Conservation (phyloP, 2,888 invertebrate genomes). For the Patella pellucida region DNA sequence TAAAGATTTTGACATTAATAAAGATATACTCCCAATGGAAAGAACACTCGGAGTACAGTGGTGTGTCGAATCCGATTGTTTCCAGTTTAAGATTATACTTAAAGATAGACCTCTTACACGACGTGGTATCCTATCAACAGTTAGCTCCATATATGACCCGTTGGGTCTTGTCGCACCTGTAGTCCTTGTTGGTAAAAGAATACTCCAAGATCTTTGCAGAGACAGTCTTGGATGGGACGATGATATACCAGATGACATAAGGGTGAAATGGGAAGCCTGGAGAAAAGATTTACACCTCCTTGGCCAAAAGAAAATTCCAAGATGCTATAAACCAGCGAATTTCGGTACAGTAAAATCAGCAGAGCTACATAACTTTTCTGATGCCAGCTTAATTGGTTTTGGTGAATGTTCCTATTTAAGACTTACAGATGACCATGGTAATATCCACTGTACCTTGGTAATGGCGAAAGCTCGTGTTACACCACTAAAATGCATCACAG, state of each 20-base stretch:
- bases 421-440: constrained; percentile 3
- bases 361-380: constrained; percentile 25
- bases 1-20: constrained; percentile 1
- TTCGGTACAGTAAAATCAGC: neutral
- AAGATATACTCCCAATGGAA: constrained; percentile 8
- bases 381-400: constrained; percentile 14
- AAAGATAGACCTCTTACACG: constrained; percentile 10
- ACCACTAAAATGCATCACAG: constrained; percentile 31
- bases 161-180: constrained; percentile 16
- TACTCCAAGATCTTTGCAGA: constrained; percentile 10
- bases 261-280: constrained; percentile 8
- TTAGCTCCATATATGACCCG: constrained; percentile 15
- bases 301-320: neutral
- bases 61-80: neutral
- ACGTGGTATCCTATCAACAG: constrained; percentile 1
- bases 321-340: neutral
- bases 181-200: constrained; percentile 8
- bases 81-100: constrained; percentile 2
- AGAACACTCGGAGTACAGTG: constrained; percentile 18
- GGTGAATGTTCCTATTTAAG: constrained; percentile 15
- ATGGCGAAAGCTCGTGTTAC: constrained; percentile 29
- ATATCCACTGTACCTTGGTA: constrained; percentile 17
- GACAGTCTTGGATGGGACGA: constrained; percentile 19
- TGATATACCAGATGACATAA: neutral
- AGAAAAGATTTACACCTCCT: neutral